Conservation (phyloP, 2,797 vertebrate species). For the Acrossocheilus fasciatus region DNA sequence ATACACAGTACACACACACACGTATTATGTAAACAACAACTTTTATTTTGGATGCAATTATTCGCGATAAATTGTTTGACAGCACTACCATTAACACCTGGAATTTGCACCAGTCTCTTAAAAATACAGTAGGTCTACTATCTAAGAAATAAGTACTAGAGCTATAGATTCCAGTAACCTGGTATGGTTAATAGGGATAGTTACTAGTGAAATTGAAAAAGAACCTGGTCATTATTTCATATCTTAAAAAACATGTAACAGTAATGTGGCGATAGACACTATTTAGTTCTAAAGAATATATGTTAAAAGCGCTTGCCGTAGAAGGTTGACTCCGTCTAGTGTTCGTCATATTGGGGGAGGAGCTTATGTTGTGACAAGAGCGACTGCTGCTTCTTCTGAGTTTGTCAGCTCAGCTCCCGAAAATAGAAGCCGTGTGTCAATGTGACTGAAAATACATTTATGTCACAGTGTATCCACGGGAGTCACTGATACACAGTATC, state of each 20-base stretch:
- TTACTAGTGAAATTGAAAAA: not conserved
- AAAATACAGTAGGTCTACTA: not conserved
- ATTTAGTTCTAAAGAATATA: not conserved
- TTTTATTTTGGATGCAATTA: no score
- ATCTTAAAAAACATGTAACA: not conserved
- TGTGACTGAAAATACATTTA: constrained; percentile 83
- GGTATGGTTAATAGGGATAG: not conserved
- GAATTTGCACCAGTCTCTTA: not conserved
- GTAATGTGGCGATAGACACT: not conserved
- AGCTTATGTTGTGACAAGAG: constrained; percentile 80
- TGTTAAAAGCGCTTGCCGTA: constrained; percentile 20
- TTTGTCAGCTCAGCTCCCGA: constrained; percentile 86
- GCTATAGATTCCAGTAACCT: not conserved
- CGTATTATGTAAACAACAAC: no score
- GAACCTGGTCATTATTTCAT: not conserved
- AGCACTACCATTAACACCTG: not conserved
- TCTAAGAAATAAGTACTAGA: not conserved
- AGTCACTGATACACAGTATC: constrained; percentile 83
- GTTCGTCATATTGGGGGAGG: constrained; percentile 77
- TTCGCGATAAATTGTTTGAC: no score
- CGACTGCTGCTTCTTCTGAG: constrained; percentile 78
- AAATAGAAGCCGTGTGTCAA: constrained; percentile 86
- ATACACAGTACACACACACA: no score
- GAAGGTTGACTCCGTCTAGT: constrained; percentile 52
- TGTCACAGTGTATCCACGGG: constrained; percentile 73